Base-by-base conservation (phyloP, 2,113 vertebrate species). In the Phalacrocorax aristotelis region DNA sequence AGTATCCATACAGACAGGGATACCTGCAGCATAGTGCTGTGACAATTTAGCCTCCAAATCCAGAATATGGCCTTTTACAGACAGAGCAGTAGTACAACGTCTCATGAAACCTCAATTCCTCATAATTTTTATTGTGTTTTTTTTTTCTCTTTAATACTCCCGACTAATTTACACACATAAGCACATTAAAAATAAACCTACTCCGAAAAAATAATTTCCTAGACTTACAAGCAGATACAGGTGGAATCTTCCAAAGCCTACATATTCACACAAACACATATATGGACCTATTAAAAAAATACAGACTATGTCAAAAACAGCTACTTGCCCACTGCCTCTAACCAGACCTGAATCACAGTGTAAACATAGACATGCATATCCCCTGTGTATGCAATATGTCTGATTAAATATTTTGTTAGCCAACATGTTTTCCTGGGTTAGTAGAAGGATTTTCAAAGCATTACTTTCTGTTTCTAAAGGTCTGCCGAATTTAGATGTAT, bases 321-420 rank as follows among this genome's bases (percentile, higher is more conserved):
- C 57, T 95, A 68, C 20, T 52, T 55, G 27, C 52, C 32, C 48
- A 36, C 17, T 85, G 55, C 90, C 83, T 89, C 70, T 83, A 93
- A 80, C 55, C 76, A 94, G 88, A 93, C 57, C 44, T 81, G 72
- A 93, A 83, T 87, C 90, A 90, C 71, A 80, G 22, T 40, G 40
- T 89, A 91, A 94, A 91, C 81, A 95, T 29, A 96, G 84, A 93
- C 87, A 57, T 16, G 29, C 32, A 71, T 60, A 83, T 62, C 11
- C 58, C 62, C 42, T 81, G 48, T 62, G 60, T 30, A 34, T 55
- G 68, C 72, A 93, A 20, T 70, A 58, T 2, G 27, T 78, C 83
- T 92, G 88, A 94, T 75, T 48, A 89, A 97, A 78, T 84, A 90
- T 94, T 95, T 94, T 84, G 60, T 48, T 72, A 94, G 48, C 60